Evolutionary conservation across 2,797 vertebrate genomes (phyloP), one percentile per base, ranked within the genome.

Genomic region (Takifugu ocellatus): DNA sequence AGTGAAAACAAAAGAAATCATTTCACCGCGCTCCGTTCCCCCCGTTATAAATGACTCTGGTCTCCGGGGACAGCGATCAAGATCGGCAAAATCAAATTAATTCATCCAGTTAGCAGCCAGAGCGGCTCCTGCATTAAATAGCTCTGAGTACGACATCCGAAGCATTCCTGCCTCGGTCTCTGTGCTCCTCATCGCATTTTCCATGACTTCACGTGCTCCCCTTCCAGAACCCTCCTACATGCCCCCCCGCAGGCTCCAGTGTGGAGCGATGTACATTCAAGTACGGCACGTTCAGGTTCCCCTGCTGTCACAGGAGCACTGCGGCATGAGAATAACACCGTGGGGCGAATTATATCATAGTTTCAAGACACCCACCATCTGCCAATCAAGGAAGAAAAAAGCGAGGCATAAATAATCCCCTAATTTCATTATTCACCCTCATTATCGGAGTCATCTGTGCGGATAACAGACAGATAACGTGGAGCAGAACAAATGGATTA

Each of bases 51-150:
- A 84, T 90, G 90, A 89, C 70, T 72, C 77, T 79, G 84, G 84
- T 89, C 81, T 86, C 75, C 68, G 73, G 76, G 77, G 74, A 81
- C 83, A 84, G 87, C 89, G 86, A 89, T 88, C 89, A 91, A 88
- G 90, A 88, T 89, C 92, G 89, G 31, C 7, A 90, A 92, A 91
- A 91, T 90, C 85, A 90, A 92, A 92, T 87, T 75, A 90, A 79
- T 88, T 86, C 79, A 88, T 90, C 84, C 87, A 83, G 83, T 85
- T 79, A 86, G 85, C 72, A 2, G 84, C 85, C 84, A 89, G 79
- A 72, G 82, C 51, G 45, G 77, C 86, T 89, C 90, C 89, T 91
- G 90, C 88, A 90, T 90, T 89, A 90, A 88, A 80, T 88, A 88
- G 89, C 81, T 84, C 88, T 84, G 79, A 90, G 85, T 80, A 87